Conservation (phyloP, 2,888 invertebrate species). For the Pocota personata region DNA sequence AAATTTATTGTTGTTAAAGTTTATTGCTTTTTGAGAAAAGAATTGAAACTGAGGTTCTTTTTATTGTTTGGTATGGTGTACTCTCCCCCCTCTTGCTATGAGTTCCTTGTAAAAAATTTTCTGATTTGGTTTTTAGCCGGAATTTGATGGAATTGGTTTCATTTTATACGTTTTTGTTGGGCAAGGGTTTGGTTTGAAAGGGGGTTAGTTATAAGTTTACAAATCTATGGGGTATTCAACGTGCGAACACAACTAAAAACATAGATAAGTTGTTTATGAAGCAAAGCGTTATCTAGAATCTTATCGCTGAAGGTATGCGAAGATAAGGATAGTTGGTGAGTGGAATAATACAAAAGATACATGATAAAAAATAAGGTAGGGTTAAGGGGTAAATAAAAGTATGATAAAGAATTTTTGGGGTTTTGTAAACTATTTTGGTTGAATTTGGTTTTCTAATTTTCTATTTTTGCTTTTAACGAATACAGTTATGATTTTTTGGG, state of each 20-base stretch:
- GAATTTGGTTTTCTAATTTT: no score
- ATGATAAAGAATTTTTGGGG: background rate
- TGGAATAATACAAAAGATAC: slow-evolving; percentile 29
- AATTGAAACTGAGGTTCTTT: slow-evolving; percentile 8
- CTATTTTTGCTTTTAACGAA: no score
- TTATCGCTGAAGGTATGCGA: slow-evolving; percentile 48
- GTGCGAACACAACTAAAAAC: background rate
- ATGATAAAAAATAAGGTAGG: slow-evolving; percentile 5
- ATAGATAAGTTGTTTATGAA: background rate
- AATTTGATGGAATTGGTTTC: slow-evolving; percentile 7
- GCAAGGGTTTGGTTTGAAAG: background rate
- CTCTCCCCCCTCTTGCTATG: background rate
- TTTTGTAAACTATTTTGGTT: background rate
- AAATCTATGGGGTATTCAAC: background rate
- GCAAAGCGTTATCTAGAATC: slow-evolving; percentile 6
- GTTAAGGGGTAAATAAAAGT: background rate
- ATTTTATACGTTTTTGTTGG: background rate
- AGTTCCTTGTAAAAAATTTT: background rate
- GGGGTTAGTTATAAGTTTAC: background rate
- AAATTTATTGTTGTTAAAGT: slow-evolving; percentile 34
- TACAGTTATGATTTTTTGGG: no score
- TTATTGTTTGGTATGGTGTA: background rate
- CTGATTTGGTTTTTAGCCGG: slow-evolving; percentile 1
- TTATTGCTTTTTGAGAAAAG: slow-evolving; percentile 18
- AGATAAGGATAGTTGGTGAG: slow-evolving; percentile 35